Base-by-base conservation (phyloP, 2,797 vertebrate genomes). In the Chrysolophus pictus region DNA sequence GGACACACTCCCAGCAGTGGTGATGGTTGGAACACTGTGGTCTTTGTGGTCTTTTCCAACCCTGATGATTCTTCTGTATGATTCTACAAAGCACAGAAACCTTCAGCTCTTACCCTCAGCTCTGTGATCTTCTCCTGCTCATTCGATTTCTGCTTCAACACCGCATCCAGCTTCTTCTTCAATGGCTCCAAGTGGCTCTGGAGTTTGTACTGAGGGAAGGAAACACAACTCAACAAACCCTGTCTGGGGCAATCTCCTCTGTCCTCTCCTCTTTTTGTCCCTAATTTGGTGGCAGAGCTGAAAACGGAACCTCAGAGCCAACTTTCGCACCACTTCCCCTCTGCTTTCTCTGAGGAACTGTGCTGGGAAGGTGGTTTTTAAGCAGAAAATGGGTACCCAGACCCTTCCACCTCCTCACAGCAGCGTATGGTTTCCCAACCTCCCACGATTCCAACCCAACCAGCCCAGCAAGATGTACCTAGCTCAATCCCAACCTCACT, bases 141-240 rank as follows among this genome's bases (percentile, higher is more conserved):
- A 4, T 91, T 97, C 41, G 95, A 96, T 70, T 97, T 97, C 90
- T 98, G 96, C 74, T 96, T 97, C 84, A 97, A 93, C 69, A 98
- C 96, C 4, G 93, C 73, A 1, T 98, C 97, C 80, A 97, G 93
- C 85, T 98, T 97, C 90, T 97, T 97, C 94, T 97, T 96, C 53
- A 98, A 94, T 0, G 97, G 97, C 67, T 97, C 97, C 96, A 98
- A 93, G 41, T 97, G 97, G 14, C 93, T 91, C 91, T 97, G 97
- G 31, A 98, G 96, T 55, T 97, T 98, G 91, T 97, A 98, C 84
- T 93, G 65, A 21, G 62, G 29, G 37, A 60, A 23, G 12, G 5
- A 29, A n/a, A 15, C 2, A 0, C 21, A 2, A 6, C 33, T 83
- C 56, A 42, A 28, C 24, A 23, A 5, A 0, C 22, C 6, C 18